phyloP scores from a whole-genome alignment of 92 coral and sea anemone species.

The Zoanthus sansibaricus region DNA sequence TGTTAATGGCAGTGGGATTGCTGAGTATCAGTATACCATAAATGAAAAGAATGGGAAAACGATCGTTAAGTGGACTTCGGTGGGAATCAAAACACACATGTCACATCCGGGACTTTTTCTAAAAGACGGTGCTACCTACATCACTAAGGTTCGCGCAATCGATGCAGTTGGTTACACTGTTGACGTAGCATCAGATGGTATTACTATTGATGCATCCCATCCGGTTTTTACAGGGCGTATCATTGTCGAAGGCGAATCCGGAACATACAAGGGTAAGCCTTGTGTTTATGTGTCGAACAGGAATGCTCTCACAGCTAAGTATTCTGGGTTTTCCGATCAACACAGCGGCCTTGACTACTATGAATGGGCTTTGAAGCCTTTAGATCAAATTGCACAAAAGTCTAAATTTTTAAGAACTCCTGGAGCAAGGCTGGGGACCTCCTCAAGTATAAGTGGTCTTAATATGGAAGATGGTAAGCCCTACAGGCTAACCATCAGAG shows the following conservation, averaged over 20 bases:
- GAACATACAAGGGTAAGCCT: slow-evolving; percentile 61
- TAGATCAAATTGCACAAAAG: slow-evolving; percentile 43
- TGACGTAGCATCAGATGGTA: slow-evolving; percentile 79
- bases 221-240: slow-evolving; percentile 91
- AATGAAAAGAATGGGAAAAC: slow-evolving; percentile 61
- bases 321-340: slow-evolving; percentile 83
- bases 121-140: slow-evolving; percentile 71
- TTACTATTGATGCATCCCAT: slow-evolving; percentile 78
- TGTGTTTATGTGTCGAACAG: slow-evolving; percentile 75
- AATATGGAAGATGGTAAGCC: slow-evolving; percentile 71
- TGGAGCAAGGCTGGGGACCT: slow-evolving; percentile 73
- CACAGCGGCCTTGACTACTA: slow-evolving; percentile 88
- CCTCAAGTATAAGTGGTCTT: slow-evolving; percentile 71
- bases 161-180: slow-evolving; percentile 81
- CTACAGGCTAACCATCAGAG: slow-evolving; percentile 78
- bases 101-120: slow-evolving; percentile 72
- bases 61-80: slow-evolving; percentile 82
- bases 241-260: slow-evolving; percentile 65
- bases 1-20: slow-evolving; percentile 88
- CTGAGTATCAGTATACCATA: slow-evolving; percentile 79
- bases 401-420: slow-evolving; percentile 72
- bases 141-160: slow-evolving; percentile 75
- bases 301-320: slow-evolving; percentile 66
- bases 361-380: slow-evolving; percentile 75
- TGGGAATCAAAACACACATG: slow-evolving; percentile 72